Evolutionary conservation across 2,113 vertebrate genomes (phyloP), one percentile per base, ranked within the genome.

Genomic region (Sisor rabdophorus): DNA sequence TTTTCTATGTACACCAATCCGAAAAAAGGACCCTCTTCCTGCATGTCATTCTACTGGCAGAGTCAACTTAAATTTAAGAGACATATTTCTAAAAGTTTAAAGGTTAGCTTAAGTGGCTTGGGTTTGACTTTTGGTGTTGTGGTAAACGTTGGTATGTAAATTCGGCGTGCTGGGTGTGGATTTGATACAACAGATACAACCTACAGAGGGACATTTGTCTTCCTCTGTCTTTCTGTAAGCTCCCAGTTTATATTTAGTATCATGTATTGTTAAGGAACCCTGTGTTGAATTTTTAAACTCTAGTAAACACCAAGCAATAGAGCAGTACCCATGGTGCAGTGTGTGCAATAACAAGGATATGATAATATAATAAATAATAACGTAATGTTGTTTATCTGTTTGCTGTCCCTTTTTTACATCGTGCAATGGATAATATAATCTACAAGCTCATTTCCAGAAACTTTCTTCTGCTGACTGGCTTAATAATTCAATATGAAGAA

Each of bases 21-120:
- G n/a, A n/a, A n/a, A n/a, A n/a, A n/a, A n/a, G n/a, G n/a, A n/a
- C n/a, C n/a, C n/a, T 86, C 86, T 87, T 85, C 86, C 89, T 80
- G 79, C 87, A 87, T 83, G 82, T 84, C 82, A 84, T 58, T 87
- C 90, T 89, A 86, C 89, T 87, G 87, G 56, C 84, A 87, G 86
- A 87, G 36, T 56, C 44, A 36, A 47, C 53, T n/a, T 67, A 68
- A 48, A 19, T 30, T 56, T 26, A 56, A 32, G 19, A 75, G n/a
- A 47, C 55, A 70, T 32, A 24, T 58, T 40, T n/a, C n/a, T n/a
- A n/a, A 74, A 75, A 59, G 36, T 69, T 59, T 68, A 48, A 30
- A 47, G 17, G 20, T 70, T 28, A 32, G 52, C 65, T 70, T 11
- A 59, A 22, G 40, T 70, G 54, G 50, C 7, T 36, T 60, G 28